Base-by-base conservation (phyloP, 2,888 invertebrate genomes). In the Molanna angustata region DNA sequence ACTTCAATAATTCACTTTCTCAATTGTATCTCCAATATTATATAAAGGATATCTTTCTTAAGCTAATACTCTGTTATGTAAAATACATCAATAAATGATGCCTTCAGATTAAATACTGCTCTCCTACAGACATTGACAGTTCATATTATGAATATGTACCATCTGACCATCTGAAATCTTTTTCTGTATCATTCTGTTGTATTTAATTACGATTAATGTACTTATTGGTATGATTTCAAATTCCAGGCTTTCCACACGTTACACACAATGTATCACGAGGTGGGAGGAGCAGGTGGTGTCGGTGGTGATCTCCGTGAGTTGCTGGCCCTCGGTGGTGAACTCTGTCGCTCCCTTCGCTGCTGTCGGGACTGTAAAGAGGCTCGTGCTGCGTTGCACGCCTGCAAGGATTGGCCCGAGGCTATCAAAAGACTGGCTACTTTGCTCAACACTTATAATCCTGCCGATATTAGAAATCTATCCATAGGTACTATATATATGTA, bases 241-340 rank as follows among this genome's bases (percentile, higher is more conserved):
- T 11, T 27, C 27, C 77, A 94, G 83, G 91, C 93, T 19, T 82
- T 94, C 64, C 89, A 90, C 72, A 92, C 93, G 59, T 76, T 95
- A 56, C 94, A 94, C 76, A 87, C 91, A 61, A 94, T 95, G 85
- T 89, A 94, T 68, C 92, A 94, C 64, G 94, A 95, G 71, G 94
- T 94, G 11, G 63, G 50, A 66, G 92, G 93, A 69, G 93, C 94
- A 51, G 91, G 91, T 0, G 91, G 90, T 67, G 88, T 90, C 13
- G 84, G 86, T 1, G 85, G 84, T 2, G 95, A 95, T 69, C 78
- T 95, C 50, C 82, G 90, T 27, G 91, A 94, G 62, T 81, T 95
- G 39, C 78, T 95, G 57, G 83, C 86, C 1, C 87, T 90, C 68
- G 82, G 89, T 64, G 81, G 85, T 47, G 82, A 89, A 54, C 70